Evolutionary conservation across 30 jellyfish, hydroid and myxozoan species (phyloP), one percentile per base, ranked within the genome.

Genomic region (Turritopsis rubra): DNA sequence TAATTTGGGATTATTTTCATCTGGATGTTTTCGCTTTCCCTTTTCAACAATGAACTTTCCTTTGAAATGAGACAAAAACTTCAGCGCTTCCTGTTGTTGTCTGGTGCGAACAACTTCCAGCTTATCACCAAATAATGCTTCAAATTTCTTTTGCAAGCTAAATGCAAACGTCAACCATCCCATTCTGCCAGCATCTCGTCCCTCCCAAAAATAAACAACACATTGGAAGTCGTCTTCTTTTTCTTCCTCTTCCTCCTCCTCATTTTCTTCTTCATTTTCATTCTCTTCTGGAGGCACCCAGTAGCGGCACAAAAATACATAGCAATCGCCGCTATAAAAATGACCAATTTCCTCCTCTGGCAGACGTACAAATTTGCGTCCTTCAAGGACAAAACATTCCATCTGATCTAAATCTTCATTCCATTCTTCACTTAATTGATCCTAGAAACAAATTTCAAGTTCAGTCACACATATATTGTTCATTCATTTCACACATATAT

Each of bases 141-240:
- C 99, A 79, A 90, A 90, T 73, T 90, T 95, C 88, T 95, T 95
- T 86, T 95, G 99, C 86, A 94, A 85, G 80, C 99, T 94, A 78
- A 74, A 79, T 21, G 97, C 89, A 72, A 95, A 95, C 1, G 97
- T 90, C 23, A 95, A 83, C 99, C 99, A 95, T 13, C 99, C 99
- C 99, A 89, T 95, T 78, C 75, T 95, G 17, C 97, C 97, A 68
- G 97, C 96, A 76, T 95, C 97, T 17, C 97, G 89, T 0, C 88
- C 99, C 95, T 95, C 99, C 99, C 99, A 95, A 85, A 95, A 95
- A 68, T 90, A 95, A 21, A 95, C 99, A 52, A 89, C 97, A 84
- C 96, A 95, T 73, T 90, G 97, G 52, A 83, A 88, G 68, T 95
- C 98, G 73, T 95, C 96, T 81, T 91, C 98, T 52, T 92, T 92